Base-by-base conservation (phyloP, 2,888 invertebrate genomes). In the Cephus runcator region DNA sequence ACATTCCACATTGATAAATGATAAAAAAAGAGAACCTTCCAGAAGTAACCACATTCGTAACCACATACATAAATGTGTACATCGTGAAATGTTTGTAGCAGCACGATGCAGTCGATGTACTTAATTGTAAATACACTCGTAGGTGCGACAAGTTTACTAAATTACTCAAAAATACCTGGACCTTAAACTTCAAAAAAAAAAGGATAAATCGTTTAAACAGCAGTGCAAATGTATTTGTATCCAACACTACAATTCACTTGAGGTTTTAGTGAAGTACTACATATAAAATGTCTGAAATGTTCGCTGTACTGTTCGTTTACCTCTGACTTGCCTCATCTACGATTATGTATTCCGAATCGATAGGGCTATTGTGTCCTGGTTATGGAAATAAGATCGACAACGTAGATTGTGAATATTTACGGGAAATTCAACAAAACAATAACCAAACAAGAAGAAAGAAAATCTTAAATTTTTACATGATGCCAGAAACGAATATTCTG, bases 1-100 rank as follows among this genome's bases (percentile, higher is more conserved):
- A 86, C 87, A 88, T 88, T 88, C 87, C 85, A 86, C 81, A 83
- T 73, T 75, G 81, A 82, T 23, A 78, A 78, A 35, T 73, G 79
- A 73, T 69, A 75, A 80, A 81, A 75, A 80, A 81, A 34, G 56
- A 77, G 76, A 76, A 79, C 71, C 71, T 71, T 71, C 71, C 71
- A 71, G 9, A 1, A 71, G 35, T 34, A 34, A 74, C 73, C 76
- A 81, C 81, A 81, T 79, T 82, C 81, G 75, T 83, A 85, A 84
- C 79, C 79, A 79, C 80, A 79, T 85, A 78, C 81, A 81, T 35
- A 56, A 56, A 34, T 74, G 15, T 82, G 84, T 81, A 85, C 77
- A 80, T 83, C 81, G 83, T 82, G 77, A 80, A 80, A 82, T 79
- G 80, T 81, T 83, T 81, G 81, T 85, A 85, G 81, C 82, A 85